phyloP scores from a whole-genome alignment of 2,113 vertebrate genomes.

The Otis tarda region DNA sequence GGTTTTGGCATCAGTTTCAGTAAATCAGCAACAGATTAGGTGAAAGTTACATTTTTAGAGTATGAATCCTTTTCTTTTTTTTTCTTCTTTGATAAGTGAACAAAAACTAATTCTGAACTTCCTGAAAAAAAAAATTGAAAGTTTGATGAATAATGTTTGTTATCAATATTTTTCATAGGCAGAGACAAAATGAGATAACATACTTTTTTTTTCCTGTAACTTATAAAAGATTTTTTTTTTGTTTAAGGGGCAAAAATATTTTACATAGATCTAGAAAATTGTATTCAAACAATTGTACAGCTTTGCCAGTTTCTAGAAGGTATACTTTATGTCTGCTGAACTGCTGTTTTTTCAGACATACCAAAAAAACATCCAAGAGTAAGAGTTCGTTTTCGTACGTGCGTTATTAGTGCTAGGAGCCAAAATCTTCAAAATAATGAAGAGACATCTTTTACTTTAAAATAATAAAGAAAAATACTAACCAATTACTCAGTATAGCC shows the following conservation, averaged over 20 bases:
- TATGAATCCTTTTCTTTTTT: accelerated
- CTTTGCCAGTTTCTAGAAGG: background rate
- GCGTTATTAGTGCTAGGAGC: background rate
- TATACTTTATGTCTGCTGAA: accelerated
- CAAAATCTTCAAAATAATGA: background rate
- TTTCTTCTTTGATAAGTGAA: background rate
- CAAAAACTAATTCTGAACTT: background rate
- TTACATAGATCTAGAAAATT: accelerated
- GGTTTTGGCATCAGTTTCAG: background rate
- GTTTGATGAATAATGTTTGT: background rate
- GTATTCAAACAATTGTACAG: background rate
- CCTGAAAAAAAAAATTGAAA: background rate
- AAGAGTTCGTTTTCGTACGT: background rate
- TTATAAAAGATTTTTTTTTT: background rate
- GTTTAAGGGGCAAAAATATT: background rate
- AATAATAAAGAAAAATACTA: background rate
- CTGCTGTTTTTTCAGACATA: background rate
- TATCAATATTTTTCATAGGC: background rate
- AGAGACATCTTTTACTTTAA: background rate
- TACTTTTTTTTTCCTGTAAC: background rate
- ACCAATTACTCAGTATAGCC: background rate
- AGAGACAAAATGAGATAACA: background rate
- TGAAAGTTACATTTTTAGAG: background rate
- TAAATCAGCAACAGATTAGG: background rate
- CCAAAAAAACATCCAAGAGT: background rate